Base-by-base conservation (phyloP, 1,140 invertebrate species). In the Apocrypta bakeri region DNA sequence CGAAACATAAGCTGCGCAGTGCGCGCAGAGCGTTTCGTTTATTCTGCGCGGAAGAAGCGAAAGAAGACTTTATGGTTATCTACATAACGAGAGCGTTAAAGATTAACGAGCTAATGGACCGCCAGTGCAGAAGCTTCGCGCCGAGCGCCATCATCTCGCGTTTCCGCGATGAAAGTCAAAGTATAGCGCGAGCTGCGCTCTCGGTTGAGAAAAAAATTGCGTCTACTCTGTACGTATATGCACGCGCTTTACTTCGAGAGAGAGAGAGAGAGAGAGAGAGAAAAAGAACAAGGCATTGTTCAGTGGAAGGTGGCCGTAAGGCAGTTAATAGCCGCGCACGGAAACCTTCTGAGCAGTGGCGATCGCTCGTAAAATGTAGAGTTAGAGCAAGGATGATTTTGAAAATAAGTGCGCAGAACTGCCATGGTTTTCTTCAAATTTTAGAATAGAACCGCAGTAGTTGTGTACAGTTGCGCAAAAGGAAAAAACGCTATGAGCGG, bases 71-170 rank as follows among this genome's bases (percentile, higher is more conserved):
- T 40, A 83, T 76, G 72, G 77, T 69, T 69, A 79, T 79, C 77
- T 75, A 42, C 71, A 71, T 80, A 83, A 80, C 82, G 61, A 83
- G 71, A 75, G 72, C 82, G 56, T 83, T 79, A 80, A 83, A 83
- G 77, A 83, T 79, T 80, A 83, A 83, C 82, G 82, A 83, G 31
- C 33, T 79, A 83, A 83, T 83, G 75, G 82, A 74, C 25, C 69
- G 37, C 40, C n/a, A 2, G 11, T 1, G 63, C 40, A n/a, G 48
- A 14, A 2, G 37, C 40, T 25, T 24, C 63, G 29, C 69, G 73
- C 40, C 33, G 25, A 29, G 77, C 64, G 63, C 56, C 80, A 68
- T 75, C 68, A 81, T 68, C 73, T 17, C 33, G 69, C 21, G 31
- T 73, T 82, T 82, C 81, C 81, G 81, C 42, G 31, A 79, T 73